These are phyloP conservation scores for Dusona sp. DNA, from an alignment of 2,888 invertebrate genomes.

Conservation along the genomic window DNA sequence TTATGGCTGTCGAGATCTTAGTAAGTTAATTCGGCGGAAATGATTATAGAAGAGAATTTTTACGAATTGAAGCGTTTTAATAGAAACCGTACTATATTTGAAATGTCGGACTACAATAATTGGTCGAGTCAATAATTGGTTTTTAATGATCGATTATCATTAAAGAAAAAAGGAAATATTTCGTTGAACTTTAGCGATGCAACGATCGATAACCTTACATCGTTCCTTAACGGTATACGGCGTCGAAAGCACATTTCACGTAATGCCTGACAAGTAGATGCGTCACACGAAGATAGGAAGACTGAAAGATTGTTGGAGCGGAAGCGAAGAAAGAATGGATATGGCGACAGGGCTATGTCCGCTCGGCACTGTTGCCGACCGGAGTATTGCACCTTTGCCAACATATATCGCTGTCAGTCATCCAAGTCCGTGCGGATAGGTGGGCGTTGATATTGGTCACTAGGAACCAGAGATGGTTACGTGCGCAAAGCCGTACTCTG, in stretches of 20 bases:
- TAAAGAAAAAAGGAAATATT: neutral
- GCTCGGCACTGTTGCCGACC: neutral
- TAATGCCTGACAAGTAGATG: slow-evolving; percentile 55
- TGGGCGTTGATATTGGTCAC: slow-evolving; percentile 3
- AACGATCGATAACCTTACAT: slow-evolving; percentile 8
- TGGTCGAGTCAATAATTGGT: too few species aligned
- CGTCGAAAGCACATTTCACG: neutral
- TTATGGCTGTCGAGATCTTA: neutral
- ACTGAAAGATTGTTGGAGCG: slow-evolving; percentile 62
- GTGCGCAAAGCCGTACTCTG: slow-evolving; percentile 16
- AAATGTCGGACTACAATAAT: neutral
- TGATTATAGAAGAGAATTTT: neutral
- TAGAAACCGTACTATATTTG: neutral
- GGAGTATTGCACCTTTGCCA: slow-evolving; percentile 6
- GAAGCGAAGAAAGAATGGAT: slow-evolving; percentile 39
- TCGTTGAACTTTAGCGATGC: neutral
- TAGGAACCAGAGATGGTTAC: slow-evolving; percentile 10
- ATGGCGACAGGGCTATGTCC: neutral
- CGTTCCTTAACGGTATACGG: slow-evolving; percentile 49
- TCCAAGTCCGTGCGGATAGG: slow-evolving; percentile 9
- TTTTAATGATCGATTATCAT: too few species aligned
- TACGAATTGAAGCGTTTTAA: neutral
- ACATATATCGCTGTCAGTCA: slow-evolving; percentile 8
- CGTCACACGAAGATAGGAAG: slow-evolving; percentile 42
- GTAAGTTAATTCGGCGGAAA: neutral